phyloP scores from a whole-genome alignment of 2,113 vertebrate genomes.

The Romanogobio albipinnatus region DNA sequence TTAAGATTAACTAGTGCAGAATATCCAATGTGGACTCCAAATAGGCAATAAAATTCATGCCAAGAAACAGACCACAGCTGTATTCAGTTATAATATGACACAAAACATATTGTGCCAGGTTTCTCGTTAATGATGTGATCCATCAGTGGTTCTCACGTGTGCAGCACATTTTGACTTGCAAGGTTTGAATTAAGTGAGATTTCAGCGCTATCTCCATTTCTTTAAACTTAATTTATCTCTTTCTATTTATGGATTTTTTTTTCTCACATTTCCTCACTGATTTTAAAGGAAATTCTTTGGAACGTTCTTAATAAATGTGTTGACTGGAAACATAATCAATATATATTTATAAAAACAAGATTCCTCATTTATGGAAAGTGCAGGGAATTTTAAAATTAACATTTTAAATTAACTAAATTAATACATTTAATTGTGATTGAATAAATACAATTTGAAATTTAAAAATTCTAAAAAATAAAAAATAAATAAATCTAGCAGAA shows the following conservation, averaged over 20 bases:
- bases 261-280: background rate
- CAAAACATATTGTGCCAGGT: background rate
- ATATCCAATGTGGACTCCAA: background rate
- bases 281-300: background rate
- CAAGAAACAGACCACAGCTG: background rate
- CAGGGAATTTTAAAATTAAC: too few species aligned
- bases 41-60: background rate
- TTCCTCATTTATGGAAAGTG: too few species aligned
- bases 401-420: background rate
- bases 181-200: background rate
- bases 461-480: too few species aligned
- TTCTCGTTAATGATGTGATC: background rate
- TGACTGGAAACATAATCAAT: too few species aligned
- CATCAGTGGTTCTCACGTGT: background rate
- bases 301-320: background rate
- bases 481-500: too few species aligned
- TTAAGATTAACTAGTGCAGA: background rate
- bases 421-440: background rate
- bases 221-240: background rate
- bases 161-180: background rate
- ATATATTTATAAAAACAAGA: too few species aligned
- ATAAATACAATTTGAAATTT: too few species aligned
- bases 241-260: background rate
- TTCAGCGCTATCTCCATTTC: background rate
- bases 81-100: background rate